These are phyloP conservation scores for Lithophane ornitopus DNA, from an alignment of 2,888 invertebrate genomes.

Conservation along the genomic window DNA sequence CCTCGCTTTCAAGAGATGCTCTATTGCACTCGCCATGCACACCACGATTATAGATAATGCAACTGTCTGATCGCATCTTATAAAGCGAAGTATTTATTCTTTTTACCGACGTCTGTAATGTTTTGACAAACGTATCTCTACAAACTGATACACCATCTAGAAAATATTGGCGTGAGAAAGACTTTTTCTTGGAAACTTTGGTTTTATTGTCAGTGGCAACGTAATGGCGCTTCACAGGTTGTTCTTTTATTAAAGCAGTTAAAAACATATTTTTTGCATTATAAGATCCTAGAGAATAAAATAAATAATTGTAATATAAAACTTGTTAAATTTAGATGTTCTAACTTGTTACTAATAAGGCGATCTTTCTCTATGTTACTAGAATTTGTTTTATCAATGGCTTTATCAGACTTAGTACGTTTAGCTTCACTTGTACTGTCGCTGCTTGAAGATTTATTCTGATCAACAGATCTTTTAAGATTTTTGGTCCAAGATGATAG, in stretches of 20 bases:
- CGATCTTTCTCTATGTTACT: too few relatives aligned
- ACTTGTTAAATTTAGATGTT: too few relatives aligned
- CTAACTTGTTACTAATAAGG: too few relatives aligned
- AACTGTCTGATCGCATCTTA: slow-evolving; percentile 36
- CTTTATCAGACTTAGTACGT: too few relatives aligned
- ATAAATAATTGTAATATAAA: too few relatives aligned
- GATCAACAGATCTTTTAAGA: too few relatives aligned
- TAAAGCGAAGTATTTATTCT: slow-evolving; percentile 40
- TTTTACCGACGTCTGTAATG: slow-evolving; percentile 39
- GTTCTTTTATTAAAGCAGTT: neutral
- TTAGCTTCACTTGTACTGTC: too few relatives aligned
- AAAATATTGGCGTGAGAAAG: slow-evolving; percentile 40
- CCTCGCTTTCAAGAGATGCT: neutral
- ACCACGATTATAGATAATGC: slow-evolving; percentile 29
- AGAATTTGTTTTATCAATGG: too few relatives aligned
- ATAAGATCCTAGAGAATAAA: neutral
- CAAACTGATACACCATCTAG: slow-evolving; percentile 43
- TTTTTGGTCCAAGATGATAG: too few relatives aligned
- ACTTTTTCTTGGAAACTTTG: slow-evolving; percentile 43
- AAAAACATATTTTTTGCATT: slow-evolving; percentile 2
- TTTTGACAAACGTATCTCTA: slow-evolving; percentile 41
- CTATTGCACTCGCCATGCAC: neutral
- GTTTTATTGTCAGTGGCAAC: slow-evolving; percentile 4
- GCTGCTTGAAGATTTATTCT: too few relatives aligned
- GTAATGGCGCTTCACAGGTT: slow-evolving; percentile 2